phyloP scores from a whole-genome alignment of 2,113 vertebrate species.

The Ictalurus furcatus region DNA sequence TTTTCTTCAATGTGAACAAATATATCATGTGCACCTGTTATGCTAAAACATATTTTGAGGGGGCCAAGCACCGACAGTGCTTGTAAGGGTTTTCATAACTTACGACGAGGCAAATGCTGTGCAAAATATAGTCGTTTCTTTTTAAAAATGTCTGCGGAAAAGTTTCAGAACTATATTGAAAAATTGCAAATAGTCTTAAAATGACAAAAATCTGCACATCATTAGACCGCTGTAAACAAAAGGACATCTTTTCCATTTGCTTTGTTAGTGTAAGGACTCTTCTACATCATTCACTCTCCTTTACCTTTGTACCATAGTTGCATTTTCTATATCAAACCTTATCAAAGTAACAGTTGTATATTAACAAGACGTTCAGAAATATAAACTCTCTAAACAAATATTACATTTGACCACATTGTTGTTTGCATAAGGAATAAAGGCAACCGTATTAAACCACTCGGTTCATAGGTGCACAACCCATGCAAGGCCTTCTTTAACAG shows the following conservation, averaged over 20 bases:
- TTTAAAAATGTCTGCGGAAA: not conserved
- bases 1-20: not conserved
- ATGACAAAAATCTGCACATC: not conserved
- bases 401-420: constrained; percentile 7
- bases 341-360: constrained; percentile 27
- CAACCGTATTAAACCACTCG: constrained; percentile 19
- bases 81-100: not conserved
- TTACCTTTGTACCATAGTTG: constrained; percentile 54
- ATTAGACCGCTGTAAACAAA: constrained; percentile 35
- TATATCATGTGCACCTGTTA: not conserved
- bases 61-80: not conserved
- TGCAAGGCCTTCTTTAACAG: constrained; percentile 5
- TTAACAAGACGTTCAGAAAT: constrained; percentile 44
- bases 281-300: constrained; percentile 2
- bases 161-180: not conserved
- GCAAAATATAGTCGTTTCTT: not conserved
- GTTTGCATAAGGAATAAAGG: constrained; percentile 11
- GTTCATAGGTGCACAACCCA: not conserved
- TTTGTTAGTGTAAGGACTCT: not conserved
- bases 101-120: not conserved
- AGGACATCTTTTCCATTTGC: constrained; percentile 9
- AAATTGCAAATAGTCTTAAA: not conserved
- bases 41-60: not conserved
- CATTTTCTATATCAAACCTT: constrained; percentile 26
- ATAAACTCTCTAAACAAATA: constrained; percentile 38